These are phyloP conservation scores for Drosophila sulfurigaster DNA, from an alignment of 1,140 invertebrate species.

Conservation along the genomic window DNA sequence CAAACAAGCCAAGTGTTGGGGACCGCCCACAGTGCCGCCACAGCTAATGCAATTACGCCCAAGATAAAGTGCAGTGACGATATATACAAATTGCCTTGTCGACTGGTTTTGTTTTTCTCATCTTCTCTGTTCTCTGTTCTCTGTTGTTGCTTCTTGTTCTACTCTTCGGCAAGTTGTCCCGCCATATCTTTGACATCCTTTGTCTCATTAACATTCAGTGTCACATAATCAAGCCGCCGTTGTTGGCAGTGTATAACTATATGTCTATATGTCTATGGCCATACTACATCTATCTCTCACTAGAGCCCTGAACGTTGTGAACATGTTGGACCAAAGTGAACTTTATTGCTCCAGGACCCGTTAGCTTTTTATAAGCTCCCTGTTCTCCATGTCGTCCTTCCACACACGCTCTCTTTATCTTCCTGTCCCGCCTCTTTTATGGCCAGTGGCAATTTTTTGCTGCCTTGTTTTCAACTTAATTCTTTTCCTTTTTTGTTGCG, in stretches of 20 bases:
- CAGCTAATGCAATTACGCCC: slow-evolving; percentile 9
- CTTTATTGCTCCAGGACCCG: not conserved
- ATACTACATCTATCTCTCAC: not conserved
- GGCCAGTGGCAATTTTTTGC: slow-evolving; percentile 44
- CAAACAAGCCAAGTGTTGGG: not conserved
- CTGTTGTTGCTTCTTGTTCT: not conserved
- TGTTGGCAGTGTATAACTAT: not conserved
- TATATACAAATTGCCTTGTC: slow-evolving; percentile 41
- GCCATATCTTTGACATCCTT: slow-evolving; percentile 53
- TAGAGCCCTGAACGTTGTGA: not conserved
- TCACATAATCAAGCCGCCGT: slow-evolving; percentile 44
- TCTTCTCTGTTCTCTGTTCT: not conserved
- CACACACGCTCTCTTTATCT: not conserved
- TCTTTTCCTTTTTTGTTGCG: slow-evolving; percentile 10
- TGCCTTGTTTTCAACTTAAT: slow-evolving; percentile 37
- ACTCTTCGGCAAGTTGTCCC: not conserved
- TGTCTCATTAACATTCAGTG: slow-evolving; percentile 68
- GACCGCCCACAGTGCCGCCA: not conserved
- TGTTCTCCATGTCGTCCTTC: not conserved
- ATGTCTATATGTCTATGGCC: not conserved
- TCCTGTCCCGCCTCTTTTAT: slow-evolving; percentile 21
- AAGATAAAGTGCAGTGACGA: slow-evolving; percentile 8
- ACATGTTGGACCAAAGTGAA: slow-evolving; percentile 5
- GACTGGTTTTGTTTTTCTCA: slow-evolving; percentile 9
- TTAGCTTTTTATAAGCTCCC: not conserved